phyloP scores from a whole-genome alignment of 23 tunicate genomes.

The Clavelina lepadiformis region DNA sequence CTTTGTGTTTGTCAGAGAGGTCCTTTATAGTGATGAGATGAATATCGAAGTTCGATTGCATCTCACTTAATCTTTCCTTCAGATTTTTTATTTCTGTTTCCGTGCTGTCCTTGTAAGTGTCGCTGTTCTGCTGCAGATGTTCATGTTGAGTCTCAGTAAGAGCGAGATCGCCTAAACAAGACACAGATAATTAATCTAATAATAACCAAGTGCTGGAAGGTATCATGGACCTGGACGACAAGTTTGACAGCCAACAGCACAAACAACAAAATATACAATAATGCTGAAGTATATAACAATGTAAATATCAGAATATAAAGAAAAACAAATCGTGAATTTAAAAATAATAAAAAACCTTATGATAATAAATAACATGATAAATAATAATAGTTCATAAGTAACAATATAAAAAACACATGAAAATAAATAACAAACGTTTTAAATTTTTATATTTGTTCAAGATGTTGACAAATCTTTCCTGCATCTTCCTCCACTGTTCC shows the following conservation, averaged over 20 bases:
- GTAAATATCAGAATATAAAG: too few species aligned
- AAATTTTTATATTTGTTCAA: background rate
- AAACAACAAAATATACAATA: too few species aligned
- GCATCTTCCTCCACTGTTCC: slow-evolving; percentile 4
- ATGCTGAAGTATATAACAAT: too few species aligned
- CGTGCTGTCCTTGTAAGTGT: background rate
- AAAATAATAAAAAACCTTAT: too few species aligned
- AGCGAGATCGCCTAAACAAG: background rate
- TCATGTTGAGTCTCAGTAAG: background rate
- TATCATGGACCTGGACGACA: too few species aligned
- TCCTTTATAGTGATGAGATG: slow-evolving; percentile 27
- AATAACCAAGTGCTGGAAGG: too few species aligned
- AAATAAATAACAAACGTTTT: slow-evolving; percentile 8
- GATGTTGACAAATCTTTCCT: background rate
- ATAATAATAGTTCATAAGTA: too few species aligned
- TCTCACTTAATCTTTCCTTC: slow-evolving; percentile 3
- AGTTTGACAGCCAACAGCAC: too few species aligned
- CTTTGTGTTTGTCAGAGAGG: slow-evolving; percentile 13
- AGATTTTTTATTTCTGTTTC: background rate
- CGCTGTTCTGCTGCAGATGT: background rate
- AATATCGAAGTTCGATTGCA: slow-evolving; percentile 7
- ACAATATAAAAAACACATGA: too few species aligned
- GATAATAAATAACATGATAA: too few species aligned
- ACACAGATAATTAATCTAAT: too few species aligned
- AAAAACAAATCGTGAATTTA: too few species aligned